Evolutionary conservation across 2,888 invertebrate species (phyloP).

Genomic region (Anaspis maculata): DNA sequence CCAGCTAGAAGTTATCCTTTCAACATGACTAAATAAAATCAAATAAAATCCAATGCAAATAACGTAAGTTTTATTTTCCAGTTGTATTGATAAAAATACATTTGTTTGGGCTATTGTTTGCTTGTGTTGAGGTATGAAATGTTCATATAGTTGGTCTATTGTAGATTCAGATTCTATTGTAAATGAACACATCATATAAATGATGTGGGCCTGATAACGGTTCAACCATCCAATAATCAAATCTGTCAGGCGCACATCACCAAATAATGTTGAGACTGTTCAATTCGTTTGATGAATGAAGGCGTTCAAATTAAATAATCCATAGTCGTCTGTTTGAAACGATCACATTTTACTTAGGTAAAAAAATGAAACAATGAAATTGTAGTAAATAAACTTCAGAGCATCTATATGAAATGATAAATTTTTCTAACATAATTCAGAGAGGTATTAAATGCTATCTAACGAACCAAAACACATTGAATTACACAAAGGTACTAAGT

Average conservation of each 20-base stretch:
- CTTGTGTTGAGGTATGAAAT: conserved; percentile 34
- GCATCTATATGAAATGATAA: conserved; percentile 37
- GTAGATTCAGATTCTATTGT: conserved; percentile 17
- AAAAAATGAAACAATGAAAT: too few species aligned
- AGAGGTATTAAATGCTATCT: conserved; percentile 30
- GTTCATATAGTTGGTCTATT: conserved; percentile 31
- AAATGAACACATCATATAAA: conserved; percentile 17
- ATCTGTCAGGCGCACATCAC: too few species aligned
- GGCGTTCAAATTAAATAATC: too few species aligned
- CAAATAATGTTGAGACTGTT: too few species aligned
- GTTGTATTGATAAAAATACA: conserved; percentile 37
- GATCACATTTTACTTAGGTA: too few species aligned
- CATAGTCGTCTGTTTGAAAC: too few species aligned
- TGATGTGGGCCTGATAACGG: conserved; percentile 11
- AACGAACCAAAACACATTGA: conserved; percentile 36
- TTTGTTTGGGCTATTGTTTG: conserved; percentile 34
- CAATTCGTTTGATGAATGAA: too few species aligned
- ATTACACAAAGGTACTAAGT: conserved; percentile 35
- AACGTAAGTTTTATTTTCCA: conserved; percentile 35
- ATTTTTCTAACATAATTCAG: conserved; percentile 33
- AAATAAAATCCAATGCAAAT: too few species aligned
- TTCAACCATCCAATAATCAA: too few species aligned
- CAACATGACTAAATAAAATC: too few species aligned
- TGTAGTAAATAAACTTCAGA: too few species aligned
- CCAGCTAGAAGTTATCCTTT: too few species aligned